These are phyloP conservation scores for Scrobipalpa costella DNA, from an alignment of 2,888 invertebrate genomes.

Conservation along the genomic window DNA sequence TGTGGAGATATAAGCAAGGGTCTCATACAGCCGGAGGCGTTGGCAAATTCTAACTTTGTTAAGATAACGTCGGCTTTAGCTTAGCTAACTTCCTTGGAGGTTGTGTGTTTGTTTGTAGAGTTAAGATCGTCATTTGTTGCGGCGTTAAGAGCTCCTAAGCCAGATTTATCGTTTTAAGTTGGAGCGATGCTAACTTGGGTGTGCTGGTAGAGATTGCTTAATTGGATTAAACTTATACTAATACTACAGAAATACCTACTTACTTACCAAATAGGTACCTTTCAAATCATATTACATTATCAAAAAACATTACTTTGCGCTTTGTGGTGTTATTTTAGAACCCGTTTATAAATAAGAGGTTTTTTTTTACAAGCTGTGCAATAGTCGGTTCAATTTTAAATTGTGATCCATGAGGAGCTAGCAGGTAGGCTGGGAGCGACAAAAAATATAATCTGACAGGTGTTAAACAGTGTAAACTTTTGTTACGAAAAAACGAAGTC, in stretches of 20 bases:
- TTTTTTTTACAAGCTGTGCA: no score
- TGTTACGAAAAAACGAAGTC: no score
- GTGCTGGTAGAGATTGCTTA: constrained; percentile 28
- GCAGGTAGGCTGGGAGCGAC: no score
- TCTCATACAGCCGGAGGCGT: constrained; percentile 59
- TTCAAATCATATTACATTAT: no score
- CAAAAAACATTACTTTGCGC: no score
- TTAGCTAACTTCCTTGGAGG: constrained; percentile 14
- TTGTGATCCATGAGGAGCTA: no score
- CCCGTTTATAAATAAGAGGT: no score
- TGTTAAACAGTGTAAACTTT: no score
- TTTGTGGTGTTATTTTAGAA: no score
- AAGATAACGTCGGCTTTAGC: constrained; percentile 56
- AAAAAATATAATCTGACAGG: no score
- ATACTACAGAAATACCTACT: not conserved
- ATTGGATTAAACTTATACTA: constrained; percentile 1
- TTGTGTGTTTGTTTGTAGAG: constrained; percentile 23
- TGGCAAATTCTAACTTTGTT: constrained; percentile 62
- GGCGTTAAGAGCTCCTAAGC: constrained; percentile 22
- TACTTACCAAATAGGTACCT: no score
- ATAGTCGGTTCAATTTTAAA: no score
- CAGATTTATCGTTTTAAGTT: constrained; percentile 27
- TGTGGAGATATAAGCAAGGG: constrained; percentile 49
- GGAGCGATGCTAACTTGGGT: constrained; percentile 26
- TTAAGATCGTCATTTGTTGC: constrained; percentile 26